phyloP scores from a whole-genome alignment of 37 sponge, comb jelly and placozoan genomes.

The Amphimedon queenslandica region DNA sequence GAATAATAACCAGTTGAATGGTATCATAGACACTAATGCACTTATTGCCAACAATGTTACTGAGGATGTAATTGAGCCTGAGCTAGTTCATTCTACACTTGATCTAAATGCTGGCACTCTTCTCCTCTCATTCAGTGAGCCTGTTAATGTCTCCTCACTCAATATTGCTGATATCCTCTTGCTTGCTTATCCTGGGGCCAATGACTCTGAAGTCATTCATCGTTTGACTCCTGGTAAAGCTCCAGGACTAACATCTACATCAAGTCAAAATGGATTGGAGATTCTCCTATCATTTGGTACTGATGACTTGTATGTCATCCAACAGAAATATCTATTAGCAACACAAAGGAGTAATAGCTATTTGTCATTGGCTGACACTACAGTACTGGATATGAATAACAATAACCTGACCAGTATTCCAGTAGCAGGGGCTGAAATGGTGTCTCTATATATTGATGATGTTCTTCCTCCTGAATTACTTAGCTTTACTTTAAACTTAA shows the following conservation, averaged over 20 bases:
- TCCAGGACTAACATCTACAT: conserved; percentile 47
- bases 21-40: conserved; percentile 7
- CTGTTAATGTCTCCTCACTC: conserved; percentile 51
- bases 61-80: conserved; percentile 53
- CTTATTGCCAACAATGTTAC: conserved; percentile 41
- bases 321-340: conserved; percentile 45
- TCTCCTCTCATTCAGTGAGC: conserved; percentile 64
- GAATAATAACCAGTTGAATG: conserved; percentile 58
- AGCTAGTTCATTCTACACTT: conserved; percentile 36
- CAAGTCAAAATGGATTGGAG: conserved; percentile 45
- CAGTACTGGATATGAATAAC: conserved; percentile 70
- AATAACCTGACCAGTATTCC: conserved; percentile 23
- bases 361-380: conserved; percentile 19
- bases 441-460: conserved; percentile 34
- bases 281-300: conserved; percentile 40
- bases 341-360: conserved; percentile 28
- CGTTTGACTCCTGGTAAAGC: conserved; percentile 41
- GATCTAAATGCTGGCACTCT: conserved; percentile 68
- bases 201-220: conserved; percentile 26
- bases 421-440: conserved; percentile 13
- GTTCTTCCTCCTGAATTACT: conserved; percentile 51
- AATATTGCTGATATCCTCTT: conserved; percentile 38
- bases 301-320: conserved; percentile 57
- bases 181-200: conserved; percentile 35
- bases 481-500: conserved; percentile 57